phyloP scores from a whole-genome alignment of 2,797 vertebrate species.

The Cetoscarus ocellatus region DNA sequence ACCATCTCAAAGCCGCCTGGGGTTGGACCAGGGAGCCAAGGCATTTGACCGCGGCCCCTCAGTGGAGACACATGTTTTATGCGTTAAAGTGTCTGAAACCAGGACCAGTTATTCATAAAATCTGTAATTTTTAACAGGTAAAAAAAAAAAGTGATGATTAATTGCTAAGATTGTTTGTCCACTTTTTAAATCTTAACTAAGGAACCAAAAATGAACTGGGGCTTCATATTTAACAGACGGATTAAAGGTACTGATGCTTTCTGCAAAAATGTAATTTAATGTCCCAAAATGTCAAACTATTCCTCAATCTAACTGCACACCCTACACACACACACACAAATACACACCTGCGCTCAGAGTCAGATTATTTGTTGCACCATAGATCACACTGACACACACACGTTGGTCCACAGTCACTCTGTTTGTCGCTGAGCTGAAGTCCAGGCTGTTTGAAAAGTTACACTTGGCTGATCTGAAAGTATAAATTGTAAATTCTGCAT shows the following conservation, averaged over 20 bases:
- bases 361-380: conserved; percentile 59
- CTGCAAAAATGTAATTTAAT: neutral
- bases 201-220: neutral
- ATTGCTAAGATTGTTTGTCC: neutral
- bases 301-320: conserved; percentile 44
- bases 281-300: conserved; percentile 12
- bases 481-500: conserved; percentile 61
- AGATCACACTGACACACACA: conserved; percentile 40
- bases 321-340: conserved; percentile 36
- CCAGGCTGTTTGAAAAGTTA: conserved; percentile 55
- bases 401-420: conserved; percentile 42
- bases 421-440: conserved; percentile 32
- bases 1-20: no score
- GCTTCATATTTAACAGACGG: neutral
- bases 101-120: no score
- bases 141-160: no score
- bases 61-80: no score
- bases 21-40: no score
- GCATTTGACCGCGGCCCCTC: no score
- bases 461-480: conserved; percentile 36
- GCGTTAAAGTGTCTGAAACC: no score
- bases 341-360: conserved; percentile 11
- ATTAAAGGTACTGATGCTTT: neutral
- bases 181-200: conserved; percentile 17
- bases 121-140: no score